Conservation (phyloP, 2,888 invertebrate species). For the Steinernema scapterisci region DNA sequence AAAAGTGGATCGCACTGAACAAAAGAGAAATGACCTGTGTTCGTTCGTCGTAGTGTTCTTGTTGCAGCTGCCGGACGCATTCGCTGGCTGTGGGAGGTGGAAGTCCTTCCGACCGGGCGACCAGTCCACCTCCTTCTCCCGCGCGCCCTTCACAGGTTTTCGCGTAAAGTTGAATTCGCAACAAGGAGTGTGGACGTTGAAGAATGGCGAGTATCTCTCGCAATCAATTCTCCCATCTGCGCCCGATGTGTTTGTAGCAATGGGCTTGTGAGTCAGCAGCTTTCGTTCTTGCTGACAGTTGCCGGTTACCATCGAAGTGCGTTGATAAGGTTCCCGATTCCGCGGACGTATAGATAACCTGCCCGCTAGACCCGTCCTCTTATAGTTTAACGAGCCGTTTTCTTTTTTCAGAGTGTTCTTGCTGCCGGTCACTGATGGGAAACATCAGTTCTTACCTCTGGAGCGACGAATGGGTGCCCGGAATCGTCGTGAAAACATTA, state of each 20-base stretch:
- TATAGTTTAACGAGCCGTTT: background rate
- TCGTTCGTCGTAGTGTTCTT: too few species aligned
- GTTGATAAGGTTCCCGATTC: constrained; percentile 22
- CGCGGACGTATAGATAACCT: constrained; percentile 19
- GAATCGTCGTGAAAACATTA: constrained; percentile 10
- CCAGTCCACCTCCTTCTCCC: background rate
- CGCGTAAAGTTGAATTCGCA: background rate
- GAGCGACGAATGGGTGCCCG: background rate
- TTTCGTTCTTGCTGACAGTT: constrained; percentile 4
- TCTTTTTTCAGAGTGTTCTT: background rate
- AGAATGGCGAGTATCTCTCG: constrained; percentile 4
- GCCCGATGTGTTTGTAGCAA: background rate
- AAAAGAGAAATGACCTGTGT: too few species aligned
- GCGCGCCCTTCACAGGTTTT: background rate
- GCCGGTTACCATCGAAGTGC: constrained; percentile 2
- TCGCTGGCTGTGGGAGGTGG: background rate
- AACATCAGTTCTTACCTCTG: constrained; percentile 13
- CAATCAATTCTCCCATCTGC: background rate
- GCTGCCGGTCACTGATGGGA: background rate
- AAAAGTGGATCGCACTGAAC: too few species aligned
- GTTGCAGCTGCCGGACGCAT: background rate
- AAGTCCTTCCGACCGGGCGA: background rate
- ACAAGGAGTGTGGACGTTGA: background rate
- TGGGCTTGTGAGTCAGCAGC: background rate
- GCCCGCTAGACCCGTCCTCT: background rate